Base-by-base conservation (phyloP, 1,140 invertebrate genomes). In the Atta colombica region DNA sequence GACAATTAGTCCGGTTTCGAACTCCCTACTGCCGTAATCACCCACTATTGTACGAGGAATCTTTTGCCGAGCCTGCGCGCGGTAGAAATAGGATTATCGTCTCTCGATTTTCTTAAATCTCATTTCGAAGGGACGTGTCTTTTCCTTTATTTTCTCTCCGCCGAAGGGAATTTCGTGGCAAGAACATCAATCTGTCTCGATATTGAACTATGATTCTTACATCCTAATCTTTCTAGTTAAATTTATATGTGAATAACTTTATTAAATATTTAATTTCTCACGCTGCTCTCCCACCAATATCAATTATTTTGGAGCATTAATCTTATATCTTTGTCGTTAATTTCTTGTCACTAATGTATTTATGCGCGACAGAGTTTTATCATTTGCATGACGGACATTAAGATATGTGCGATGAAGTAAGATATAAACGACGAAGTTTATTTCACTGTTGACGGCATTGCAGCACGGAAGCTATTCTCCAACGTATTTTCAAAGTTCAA, bases 91-190 rank as follows among this genome's bases (percentile, higher is more conserved):
- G 85, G 65, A 86, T 85, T 68, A 68, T 39, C 61, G 31, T 21
- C 31, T 14, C 31, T 66, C 71, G 63, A 81, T 81, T 25, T 75
- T 49, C 51, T 88, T 89, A 81, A 88, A 89, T 88, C 77, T 88
- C 87, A 68, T 86, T 88, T 89, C 63, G 58, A 65, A 51, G n/a
- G n/a, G 16, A 66, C 60, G 39, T 80, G 78, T 75, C 74, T 80
- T 78, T 69, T 80, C 61, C 78, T 81, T 45, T 63, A 87, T 78
- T 88, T 89, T 85, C 58, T 21, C 21, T 35, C 31, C 14, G 53
- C 18, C 74, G 71, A 58, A 82, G 58, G 68, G 35, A 84, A 39
- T 61, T 51, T 75, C 8, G 28, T 35, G 5, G 53, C 69, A 39
- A 51, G 39, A 49, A 35, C 55, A 39, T 84, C 75, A 75, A 84